Evolutionary conservation across 1,140 invertebrate genomes (phyloP).

Genomic region (Zelostemma sp.): DNA sequence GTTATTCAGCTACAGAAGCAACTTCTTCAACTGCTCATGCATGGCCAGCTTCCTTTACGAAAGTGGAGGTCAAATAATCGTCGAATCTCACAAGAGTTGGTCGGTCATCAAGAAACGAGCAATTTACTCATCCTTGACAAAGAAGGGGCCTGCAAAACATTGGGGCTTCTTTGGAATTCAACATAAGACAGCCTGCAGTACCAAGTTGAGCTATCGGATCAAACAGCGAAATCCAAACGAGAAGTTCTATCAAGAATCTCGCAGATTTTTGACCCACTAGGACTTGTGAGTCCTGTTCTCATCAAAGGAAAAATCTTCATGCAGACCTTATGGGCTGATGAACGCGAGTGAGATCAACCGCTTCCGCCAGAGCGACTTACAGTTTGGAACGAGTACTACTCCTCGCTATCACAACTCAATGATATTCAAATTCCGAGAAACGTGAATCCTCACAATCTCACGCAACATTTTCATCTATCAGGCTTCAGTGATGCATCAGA

Average conservation of each 20-base stretch:
- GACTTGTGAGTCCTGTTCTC: constrained; percentile 10
- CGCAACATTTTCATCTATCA: constrained; percentile 2
- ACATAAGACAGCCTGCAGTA: constrained; percentile 4
- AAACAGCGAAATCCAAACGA: constrained; percentile 1
- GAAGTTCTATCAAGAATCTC: constrained; percentile 15
- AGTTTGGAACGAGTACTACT: neutral
- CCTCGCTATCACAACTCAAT: neutral
- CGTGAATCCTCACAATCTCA: neutral
- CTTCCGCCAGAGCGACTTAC: neutral
- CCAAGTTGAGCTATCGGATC: neutral
- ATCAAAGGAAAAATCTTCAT: constrained; percentile 19
- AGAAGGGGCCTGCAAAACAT: constrained; percentile 3
- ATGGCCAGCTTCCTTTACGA: neutral
- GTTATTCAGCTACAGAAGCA: neutral
- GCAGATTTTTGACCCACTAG: constrained; percentile 22
- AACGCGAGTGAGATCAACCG: constrained; percentile 17
- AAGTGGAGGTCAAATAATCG: constrained; percentile 8
- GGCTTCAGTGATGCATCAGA: constrained; percentile 7
- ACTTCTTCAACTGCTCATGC: neutral
- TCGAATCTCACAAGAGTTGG: neutral
- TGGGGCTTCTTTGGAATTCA: constrained; percentile 13
- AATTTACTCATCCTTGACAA: neutral
- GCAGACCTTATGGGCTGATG: constrained; percentile 8
- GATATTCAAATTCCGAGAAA: neutral
- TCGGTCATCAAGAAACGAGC: neutral